phyloP scores from a whole-genome alignment of 2,888 invertebrate species.

The Clepsis dumicolana region DNA sequence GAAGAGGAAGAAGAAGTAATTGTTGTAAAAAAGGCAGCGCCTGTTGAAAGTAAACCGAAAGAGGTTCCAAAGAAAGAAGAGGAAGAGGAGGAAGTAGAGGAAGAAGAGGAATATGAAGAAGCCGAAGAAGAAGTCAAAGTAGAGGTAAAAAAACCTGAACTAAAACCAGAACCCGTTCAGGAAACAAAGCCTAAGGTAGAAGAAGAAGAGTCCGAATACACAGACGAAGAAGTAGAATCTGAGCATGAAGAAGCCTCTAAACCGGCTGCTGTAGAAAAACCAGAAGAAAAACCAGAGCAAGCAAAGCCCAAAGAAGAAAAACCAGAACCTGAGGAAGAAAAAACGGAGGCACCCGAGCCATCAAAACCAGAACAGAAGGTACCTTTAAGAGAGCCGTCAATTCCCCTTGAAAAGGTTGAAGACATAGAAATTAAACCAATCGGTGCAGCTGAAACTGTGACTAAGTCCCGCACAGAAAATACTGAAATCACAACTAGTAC shows the following conservation, averaged over 20 bases:
- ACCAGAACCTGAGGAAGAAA: slow-evolving; percentile 44
- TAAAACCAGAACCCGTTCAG: slow-evolving; percentile 38
- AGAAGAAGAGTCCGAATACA: slow-evolving; percentile 52
- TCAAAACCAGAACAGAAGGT: slow-evolving; percentile 55
- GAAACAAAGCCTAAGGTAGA: slow-evolving; percentile 49
- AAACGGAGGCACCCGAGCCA: slow-evolving; percentile 44
- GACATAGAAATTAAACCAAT: slow-evolving; percentile 82
- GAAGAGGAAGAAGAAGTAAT: slow-evolving; percentile 48
- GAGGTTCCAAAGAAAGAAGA: slow-evolving; percentile 46
- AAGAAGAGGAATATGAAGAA: slow-evolving; percentile 49
- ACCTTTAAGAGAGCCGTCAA: slow-evolving; percentile 74
- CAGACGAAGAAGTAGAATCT: slow-evolving; percentile 46
- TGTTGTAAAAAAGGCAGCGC: slow-evolving; percentile 42
- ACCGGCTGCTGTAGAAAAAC: slow-evolving; percentile 44
- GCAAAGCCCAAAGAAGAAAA: slow-evolving; percentile 47
- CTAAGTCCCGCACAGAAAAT: slow-evolving; percentile 71
- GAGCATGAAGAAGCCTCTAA: slow-evolving; percentile 49
- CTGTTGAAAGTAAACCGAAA: slow-evolving; percentile 45
- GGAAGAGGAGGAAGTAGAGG: slow-evolving; percentile 49
- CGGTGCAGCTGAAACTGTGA: slow-evolving; percentile 67
- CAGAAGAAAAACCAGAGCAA: slow-evolving; percentile 46
- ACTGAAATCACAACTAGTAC: slow-evolving; percentile 76
- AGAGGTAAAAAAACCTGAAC: slow-evolving; percentile 39
- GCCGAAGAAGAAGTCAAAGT: slow-evolving; percentile 46
- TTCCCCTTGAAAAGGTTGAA: slow-evolving; percentile 79